Evolutionary conservation across 2,113 vertebrate species (phyloP).

Genomic region (Procavia capensis): DNA sequence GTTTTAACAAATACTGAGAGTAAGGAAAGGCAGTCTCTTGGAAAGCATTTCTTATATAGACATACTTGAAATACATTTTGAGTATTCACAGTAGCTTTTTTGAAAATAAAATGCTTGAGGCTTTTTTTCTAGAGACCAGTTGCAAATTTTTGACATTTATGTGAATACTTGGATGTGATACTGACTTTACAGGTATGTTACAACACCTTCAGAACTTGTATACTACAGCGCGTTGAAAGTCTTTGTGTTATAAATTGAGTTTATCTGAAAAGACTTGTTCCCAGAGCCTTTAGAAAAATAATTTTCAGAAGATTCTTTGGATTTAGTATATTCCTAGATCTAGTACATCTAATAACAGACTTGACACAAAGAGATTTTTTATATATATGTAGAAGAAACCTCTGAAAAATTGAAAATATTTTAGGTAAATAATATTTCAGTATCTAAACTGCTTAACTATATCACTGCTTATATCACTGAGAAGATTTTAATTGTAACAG

Average conservation of each 20-base stretch:
- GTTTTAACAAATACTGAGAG: conserved; percentile 7
- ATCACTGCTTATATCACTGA: not conserved
- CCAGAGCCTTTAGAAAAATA: not conserved
- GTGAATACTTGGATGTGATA: not conserved
- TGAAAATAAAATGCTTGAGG: conserved; percentile 27
- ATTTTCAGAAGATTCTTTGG: not conserved
- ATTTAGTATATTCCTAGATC: not conserved
- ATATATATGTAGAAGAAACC: conserved; percentile 9
- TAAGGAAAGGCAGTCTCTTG: not conserved
- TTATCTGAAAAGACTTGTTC: not conserved
- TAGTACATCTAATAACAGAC: conserved; percentile 1
- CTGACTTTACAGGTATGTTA: not conserved
- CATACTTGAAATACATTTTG: not conserved
- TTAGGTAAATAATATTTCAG: not conserved
- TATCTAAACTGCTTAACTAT: not conserved
- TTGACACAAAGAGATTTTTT: not conserved
- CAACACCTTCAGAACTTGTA: not conserved
- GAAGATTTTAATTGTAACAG: too few relatives aligned
- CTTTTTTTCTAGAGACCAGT: not conserved
- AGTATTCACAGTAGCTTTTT: conserved; percentile 23
- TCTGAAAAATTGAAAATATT: not conserved
- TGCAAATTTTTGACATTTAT: conserved; percentile 26
- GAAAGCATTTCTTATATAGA: not conserved
- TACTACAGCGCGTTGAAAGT: not conserved
- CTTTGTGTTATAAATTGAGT: not conserved